Percentiles rank a stretch among this genome's conserved stretches.
These are phyloP conservation scores for Thymallus thymallus DNA, from an alignment of 2,113 vertebrate genomes.

Conservation along the genomic window DNA sequence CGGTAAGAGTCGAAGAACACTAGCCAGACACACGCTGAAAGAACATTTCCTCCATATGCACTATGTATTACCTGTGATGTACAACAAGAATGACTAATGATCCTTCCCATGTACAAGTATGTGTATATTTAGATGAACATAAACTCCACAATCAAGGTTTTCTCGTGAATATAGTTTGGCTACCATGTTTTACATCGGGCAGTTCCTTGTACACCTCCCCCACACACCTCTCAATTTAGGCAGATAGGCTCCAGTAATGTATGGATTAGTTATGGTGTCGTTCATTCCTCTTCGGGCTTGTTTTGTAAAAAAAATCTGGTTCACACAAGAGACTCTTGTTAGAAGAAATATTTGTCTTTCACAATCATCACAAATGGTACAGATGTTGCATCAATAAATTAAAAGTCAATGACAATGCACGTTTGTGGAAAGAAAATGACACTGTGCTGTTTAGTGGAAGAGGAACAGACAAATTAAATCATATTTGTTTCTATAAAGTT, in stretches of 20 bases:
- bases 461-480: neutral
- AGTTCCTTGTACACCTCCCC: neutral
- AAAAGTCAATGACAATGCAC: constrained; percentile 28
- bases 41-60: constrained; percentile 41
- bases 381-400: constrained; percentile 32
- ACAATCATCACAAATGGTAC: constrained; percentile 39
- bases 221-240: neutral
- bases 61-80: constrained; percentile 36
- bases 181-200: neutral
- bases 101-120: neutral
- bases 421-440: constrained; percentile 22
- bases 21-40: constrained; percentile 32
- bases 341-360: constrained; percentile 12
- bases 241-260: neutral
- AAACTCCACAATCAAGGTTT: neutral
- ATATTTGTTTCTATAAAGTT: neutral
- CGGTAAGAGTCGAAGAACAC: constrained; percentile 65
- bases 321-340: constrained; percentile 61
- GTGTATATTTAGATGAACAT: neutral
- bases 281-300: constrained; percentile 9
- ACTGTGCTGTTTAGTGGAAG: constrained; percentile 3
- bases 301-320: constrained; percentile 40
- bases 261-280: constrained; percentile 1
- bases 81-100: constrained; percentile 22
- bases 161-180: neutral